Percentiles rank a stretch among this genome's conserved stretches.
phyloP scores from a whole-genome alignment of 2,888 invertebrate species.

The Smittia sp. region DNA sequence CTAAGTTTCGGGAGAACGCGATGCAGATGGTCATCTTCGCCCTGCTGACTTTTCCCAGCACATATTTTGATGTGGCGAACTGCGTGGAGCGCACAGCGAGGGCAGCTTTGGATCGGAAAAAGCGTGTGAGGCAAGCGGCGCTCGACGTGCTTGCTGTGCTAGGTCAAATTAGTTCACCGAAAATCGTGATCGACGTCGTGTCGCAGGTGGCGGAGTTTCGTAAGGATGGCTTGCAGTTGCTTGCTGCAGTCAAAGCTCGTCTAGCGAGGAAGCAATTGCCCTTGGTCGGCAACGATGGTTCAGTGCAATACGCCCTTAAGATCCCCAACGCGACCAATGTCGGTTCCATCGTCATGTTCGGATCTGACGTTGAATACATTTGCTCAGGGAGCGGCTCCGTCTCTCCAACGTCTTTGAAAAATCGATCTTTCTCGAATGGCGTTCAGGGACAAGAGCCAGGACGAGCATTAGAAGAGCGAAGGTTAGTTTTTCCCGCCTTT shows the following conservation, averaged over 20 bases:
- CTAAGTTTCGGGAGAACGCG: constrained; percentile 67
- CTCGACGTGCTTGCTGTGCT: constrained; percentile 76
- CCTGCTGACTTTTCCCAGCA: constrained; percentile 73
- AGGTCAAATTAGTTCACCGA: constrained; percentile 66
- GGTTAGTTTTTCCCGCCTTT: constrained; percentile 14
- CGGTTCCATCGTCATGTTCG: constrained; percentile 51
- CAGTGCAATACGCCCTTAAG: constrained; percentile 71
- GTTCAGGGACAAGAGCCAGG: constrained; percentile 9
- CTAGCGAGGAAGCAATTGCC: constrained; percentile 73
- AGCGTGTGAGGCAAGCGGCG: constrained; percentile 72
- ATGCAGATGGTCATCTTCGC: constrained; percentile 74
- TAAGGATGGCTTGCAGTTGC: constrained; percentile 60
- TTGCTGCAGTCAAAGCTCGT: constrained; percentile 70
- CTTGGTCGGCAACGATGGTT: constrained; percentile 66
- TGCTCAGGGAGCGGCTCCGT: constrained; percentile 62
- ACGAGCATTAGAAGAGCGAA: constrained; percentile 35
- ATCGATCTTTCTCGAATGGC: constrained; percentile 45
- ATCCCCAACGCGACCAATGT: constrained; percentile 53
- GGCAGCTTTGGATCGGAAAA: constrained; percentile 60
- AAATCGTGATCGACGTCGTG: constrained; percentile 64
- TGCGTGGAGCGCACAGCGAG: constrained; percentile 52
- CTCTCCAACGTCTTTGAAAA: constrained; percentile 56
- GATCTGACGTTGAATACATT: constrained; percentile 77
- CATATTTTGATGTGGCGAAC: constrained; percentile 63
- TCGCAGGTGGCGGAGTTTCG: constrained; percentile 58